These are phyloP conservation scores for Camponotus fellah DNA, from an alignment of 2,888 invertebrate species.

Conservation along the genomic window DNA sequence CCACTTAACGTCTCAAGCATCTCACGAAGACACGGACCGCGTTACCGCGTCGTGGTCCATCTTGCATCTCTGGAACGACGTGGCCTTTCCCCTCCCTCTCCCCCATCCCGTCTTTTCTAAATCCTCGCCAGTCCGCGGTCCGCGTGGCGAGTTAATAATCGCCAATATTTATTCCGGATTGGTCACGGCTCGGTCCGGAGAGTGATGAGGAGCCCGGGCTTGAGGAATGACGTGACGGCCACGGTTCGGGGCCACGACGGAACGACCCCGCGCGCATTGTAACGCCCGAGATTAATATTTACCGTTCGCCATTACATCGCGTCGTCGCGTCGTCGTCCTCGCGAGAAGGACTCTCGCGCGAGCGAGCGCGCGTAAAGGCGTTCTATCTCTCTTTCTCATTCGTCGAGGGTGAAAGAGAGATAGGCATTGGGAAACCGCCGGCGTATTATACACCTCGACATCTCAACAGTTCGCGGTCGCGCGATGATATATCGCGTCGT, in stretches of 20 bases:
- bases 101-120: slow-evolving; percentile 48
- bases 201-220: slow-evolving; percentile 79
- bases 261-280: slow-evolving; percentile 62
- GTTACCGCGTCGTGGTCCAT: slow-evolving; percentile 59
- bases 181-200: slow-evolving; percentile 84
- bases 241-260: slow-evolving; percentile 57
- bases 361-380: slow-evolving; percentile 11
- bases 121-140: slow-evolving; percentile 65
- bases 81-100: slow-evolving; percentile 43
- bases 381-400: slow-evolving; percentile 14
- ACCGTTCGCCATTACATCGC: slow-evolving; percentile 65
- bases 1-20: slow-evolving; percentile 86
- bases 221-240: slow-evolving; percentile 75
- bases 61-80: slow-evolving; percentile 48
- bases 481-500: slow-evolving; percentile 25
- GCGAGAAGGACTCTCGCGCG: slow-evolving; percentile 34
- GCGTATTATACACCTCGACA: neutral
- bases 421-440: slow-evolving; percentile 12
- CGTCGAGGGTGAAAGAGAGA: slow-evolving; percentile 23
- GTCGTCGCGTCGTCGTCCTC: slow-evolving; percentile 53
- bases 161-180: slow-evolving; percentile 85
- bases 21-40: slow-evolving; percentile 71
- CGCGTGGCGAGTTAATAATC: slow-evolving; percentile 82
- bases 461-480: slow-evolving; percentile 8
- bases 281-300: slow-evolving; percentile 73